Percentiles rank a stretch among this genome's conserved stretches.
Evolutionary conservation across 2,113 vertebrate genomes (phyloP).

Genomic region (Abramis brama): DNA sequence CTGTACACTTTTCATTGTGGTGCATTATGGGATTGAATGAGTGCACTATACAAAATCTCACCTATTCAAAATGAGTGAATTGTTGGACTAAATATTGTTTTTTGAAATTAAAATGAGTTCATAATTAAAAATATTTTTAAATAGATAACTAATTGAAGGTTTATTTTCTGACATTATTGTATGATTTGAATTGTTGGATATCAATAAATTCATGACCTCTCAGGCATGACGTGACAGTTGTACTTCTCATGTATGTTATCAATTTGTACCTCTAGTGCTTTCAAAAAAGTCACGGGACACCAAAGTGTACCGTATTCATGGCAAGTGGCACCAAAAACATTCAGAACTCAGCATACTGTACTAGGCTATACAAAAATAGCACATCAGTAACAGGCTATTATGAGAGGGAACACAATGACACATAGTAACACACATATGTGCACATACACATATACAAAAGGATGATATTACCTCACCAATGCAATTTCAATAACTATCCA

Average conservation of each 20-base stretch:
- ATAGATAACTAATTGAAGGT: not conserved
- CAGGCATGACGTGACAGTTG: not conserved
- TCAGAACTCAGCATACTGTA: not conserved
- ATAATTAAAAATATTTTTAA: not conserved
- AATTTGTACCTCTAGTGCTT: not conserved
- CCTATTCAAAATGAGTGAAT: not conserved
- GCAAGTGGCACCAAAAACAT: not conserved
- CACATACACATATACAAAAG: constrained; percentile 10
- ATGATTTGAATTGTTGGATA: not conserved
- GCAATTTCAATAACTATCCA: constrained; percentile 58
- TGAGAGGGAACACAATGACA: not conserved
- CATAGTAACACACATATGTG: not conserved
- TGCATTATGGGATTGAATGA: not conserved
- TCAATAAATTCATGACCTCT: not conserved
- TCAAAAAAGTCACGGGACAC: not conserved
- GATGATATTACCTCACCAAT: not conserved
- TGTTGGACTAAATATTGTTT: not conserved
- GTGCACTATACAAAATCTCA: no score
- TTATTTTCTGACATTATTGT: not conserved
- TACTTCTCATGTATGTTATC: not conserved
- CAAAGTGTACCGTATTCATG: not conserved
- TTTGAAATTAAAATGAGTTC: not conserved
- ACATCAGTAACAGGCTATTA: not conserved
- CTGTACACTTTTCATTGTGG: not conserved
- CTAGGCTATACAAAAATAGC: not conserved